Base-by-base conservation (phyloP, 1,140 invertebrate species). In the Chelonus insularis region DNA sequence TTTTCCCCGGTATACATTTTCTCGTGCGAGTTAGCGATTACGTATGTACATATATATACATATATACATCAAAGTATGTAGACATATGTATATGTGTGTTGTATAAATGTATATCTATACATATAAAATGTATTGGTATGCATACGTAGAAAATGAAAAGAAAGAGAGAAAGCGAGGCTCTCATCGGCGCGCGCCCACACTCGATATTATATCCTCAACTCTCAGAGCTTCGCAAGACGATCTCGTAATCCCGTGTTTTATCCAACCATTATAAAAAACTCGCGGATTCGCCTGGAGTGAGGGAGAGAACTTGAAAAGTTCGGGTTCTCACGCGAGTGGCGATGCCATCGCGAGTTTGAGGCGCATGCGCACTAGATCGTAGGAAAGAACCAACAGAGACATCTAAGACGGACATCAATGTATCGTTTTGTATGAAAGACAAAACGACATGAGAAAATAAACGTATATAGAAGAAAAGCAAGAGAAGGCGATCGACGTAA, bases 161-260 rank as follows among this genome's bases (percentile, higher is more conserved):
- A 37, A 37, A 50, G 45, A 47, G 57, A 48, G 47, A 37, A 50
- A 59, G 43, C 57, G 18, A 9, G 45, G 32, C 18, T 59, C 57
- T 50, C 57, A 59, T 59, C 57, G 56, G 18, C 29, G 43, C 47
- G 47, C 57, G 57, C 57, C 29, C 57, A 47, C 57, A 59, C 57
- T 50, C 45, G 41, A 50, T 50, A 50, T 50, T 50, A 59, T 59
- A 59, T 37, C 29, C 29, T 37, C 16, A 50, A 18, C 34, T 59
- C 29, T 29, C 4, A 21, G 18, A 12, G 20, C 8, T 8, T 16
- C 14, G 18, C 34, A 39, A 48, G 20, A 59, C 47, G 7, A 59
- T 59, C 57, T 59, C 57, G 57, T 50, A 59, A 59, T 59, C 47
- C 47, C 57, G 47, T 59, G 32, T 59, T 50, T 59, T 50, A 59